A percentile compares a stretch with the other conserved stretches of the same genome.
Evolutionary conservation across 1,140 invertebrate genomes (phyloP).

Genomic region (Bombus haemorrhoidalis): DNA sequence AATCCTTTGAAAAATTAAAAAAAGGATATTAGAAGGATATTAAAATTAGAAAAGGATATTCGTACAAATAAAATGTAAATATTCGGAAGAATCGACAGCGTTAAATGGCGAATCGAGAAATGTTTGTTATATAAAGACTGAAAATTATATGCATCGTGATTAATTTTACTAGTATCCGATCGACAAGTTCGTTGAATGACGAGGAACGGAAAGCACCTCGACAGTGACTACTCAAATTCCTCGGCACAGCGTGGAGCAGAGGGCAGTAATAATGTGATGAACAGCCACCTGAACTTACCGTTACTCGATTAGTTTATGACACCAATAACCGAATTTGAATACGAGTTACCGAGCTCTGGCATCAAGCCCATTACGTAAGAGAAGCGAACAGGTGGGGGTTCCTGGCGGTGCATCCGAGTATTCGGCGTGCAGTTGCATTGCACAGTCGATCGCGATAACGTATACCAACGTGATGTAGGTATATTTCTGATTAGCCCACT

Average conservation of each 20-base stretch:
- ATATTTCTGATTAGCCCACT: slow-evolving; percentile 51
- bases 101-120: too few species aligned
- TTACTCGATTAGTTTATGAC: slow-evolving; percentile 63
- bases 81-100: background rate
- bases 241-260: slow-evolving; percentile 39
- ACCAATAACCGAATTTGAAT: slow-evolving; percentile 71
- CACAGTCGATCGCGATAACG: slow-evolving; percentile 62
- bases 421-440: slow-evolving; percentile 10
- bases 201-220: slow-evolving; percentile 60
- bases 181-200: slow-evolving; percentile 34
- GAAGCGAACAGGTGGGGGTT: slow-evolving; percentile 4
- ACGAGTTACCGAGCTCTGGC: slow-evolving; percentile 71
- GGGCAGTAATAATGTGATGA: slow-evolving; percentile 9
- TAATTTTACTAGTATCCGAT: background rate
- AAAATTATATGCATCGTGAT: background rate
- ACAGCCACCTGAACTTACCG: slow-evolving; percentile 49
- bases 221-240: slow-evolving; percentile 44
- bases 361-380: slow-evolving; percentile 20
- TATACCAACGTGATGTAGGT: slow-evolving; percentile 3
- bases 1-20: background rate
- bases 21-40: background rate
- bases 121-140: background rate
- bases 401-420: slow-evolving; percentile 39
- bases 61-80: background rate
- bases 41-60: too few species aligned